These are phyloP conservation scores for Drosophila parvula DNA, from an alignment of 1,140 invertebrate genomes.

Conservation along the genomic window DNA sequence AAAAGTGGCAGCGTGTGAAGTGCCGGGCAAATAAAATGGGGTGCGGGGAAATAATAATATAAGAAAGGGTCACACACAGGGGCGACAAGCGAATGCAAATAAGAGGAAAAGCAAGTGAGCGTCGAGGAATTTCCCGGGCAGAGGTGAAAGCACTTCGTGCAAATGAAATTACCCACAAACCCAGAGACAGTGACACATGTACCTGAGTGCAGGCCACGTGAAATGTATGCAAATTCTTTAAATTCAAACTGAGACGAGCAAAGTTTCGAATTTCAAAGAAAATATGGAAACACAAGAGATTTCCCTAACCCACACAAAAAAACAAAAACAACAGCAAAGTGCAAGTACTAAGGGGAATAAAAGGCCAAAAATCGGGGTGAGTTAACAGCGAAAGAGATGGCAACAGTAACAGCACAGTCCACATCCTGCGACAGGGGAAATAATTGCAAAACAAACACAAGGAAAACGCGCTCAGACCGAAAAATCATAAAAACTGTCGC, in stretches of 20 bases:
- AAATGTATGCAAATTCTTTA: slow-evolving; percentile 46
- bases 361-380: slow-evolving; percentile 4
- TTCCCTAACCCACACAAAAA: neutral
- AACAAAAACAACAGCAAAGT: slow-evolving; percentile 4
- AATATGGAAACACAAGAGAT: slow-evolving; percentile 27
- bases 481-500: slow-evolving; percentile 76
- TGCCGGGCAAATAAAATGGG: slow-evolving; percentile 66
- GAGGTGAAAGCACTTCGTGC: slow-evolving; percentile 33
- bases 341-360: slow-evolving; percentile 27
- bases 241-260: slow-evolving; percentile 21
- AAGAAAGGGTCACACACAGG: slow-evolving; percentile 20
- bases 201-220: slow-evolving; percentile 37
- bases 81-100: slow-evolving; percentile 31
- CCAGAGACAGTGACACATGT: slow-evolving; percentile 30
- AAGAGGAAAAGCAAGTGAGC: slow-evolving; percentile 19
- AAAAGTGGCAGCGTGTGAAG: slow-evolving; percentile 62
- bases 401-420: slow-evolving; percentile 35
- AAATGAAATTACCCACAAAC: slow-evolving; percentile 54
- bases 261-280: slow-evolving; percentile 70
- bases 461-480: slow-evolving; percentile 31
- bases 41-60: slow-evolving; percentile 46
- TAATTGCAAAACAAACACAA: slow-evolving; percentile 73
- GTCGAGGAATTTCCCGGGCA: slow-evolving; percentile 5
- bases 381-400: slow-evolving; percentile 23
- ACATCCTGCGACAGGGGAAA: slow-evolving; percentile 52